A percentile compares a stretch with the other conserved stretches of the same genome.
Evolutionary conservation across 2,888 invertebrate species (phyloP).

Genomic region (Drosophila niveifrons): DNA sequence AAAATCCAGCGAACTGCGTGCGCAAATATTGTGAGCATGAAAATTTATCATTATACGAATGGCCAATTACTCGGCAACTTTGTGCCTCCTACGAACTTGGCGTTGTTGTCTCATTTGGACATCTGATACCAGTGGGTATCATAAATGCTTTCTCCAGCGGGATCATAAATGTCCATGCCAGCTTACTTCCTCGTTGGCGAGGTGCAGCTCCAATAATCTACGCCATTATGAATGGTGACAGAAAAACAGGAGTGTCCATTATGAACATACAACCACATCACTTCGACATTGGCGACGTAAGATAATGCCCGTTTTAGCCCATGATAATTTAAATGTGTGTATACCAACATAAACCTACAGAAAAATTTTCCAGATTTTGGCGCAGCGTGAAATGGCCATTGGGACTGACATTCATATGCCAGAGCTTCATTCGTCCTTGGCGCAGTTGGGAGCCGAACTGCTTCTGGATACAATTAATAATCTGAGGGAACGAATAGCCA

Average conservation of each 20-base stretch:
- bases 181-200: constrained; percentile 95
- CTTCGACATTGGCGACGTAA: constrained; percentile 91
- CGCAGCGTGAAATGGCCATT: constrained; percentile 87
- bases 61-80: constrained; percentile 87
- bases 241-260: constrained; percentile 92
- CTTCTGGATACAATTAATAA: constrained; percentile 88
- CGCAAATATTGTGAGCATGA: constrained; percentile 88
- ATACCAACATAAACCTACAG: constrained; percentile 6
- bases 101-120: constrained; percentile 96
- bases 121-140: constrained; percentile 92
- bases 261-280: constrained; percentile 93
- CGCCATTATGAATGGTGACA: constrained; percentile 93
- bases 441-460: constrained; percentile 89
- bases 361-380: constrained; percentile 78
- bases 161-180: constrained; percentile 97
- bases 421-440: constrained; percentile 88
- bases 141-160: constrained; percentile 94
- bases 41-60: constrained; percentile 88
- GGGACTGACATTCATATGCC: constrained; percentile 88
- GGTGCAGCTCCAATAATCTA: constrained; percentile 97
- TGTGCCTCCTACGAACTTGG: constrained; percentile 91
- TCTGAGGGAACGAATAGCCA: constrained; percentile 87
- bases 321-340: not conserved
- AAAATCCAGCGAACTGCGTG: constrained; percentile 88
- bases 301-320: constrained; percentile 46